These are phyloP conservation scores for Colossoma macropomum DNA, from an alignment of 2,113 vertebrate genomes.

Conservation along the genomic window DNA sequence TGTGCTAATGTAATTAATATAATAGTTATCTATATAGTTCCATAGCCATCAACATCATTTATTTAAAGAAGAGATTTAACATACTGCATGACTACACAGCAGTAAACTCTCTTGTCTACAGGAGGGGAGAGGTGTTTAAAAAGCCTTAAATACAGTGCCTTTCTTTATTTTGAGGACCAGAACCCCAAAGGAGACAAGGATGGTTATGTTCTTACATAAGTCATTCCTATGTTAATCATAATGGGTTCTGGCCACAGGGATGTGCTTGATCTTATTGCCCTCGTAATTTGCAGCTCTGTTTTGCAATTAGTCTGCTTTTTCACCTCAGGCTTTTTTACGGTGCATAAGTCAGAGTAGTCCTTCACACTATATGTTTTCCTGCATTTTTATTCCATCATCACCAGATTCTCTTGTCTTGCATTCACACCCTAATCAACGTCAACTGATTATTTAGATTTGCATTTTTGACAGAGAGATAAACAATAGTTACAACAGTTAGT, in stretches of 20 bases:
- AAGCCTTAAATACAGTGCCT: too few species aligned
- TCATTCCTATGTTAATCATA: not conserved
- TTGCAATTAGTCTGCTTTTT: not conserved
- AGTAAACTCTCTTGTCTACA: too few species aligned
- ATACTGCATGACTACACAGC: too few species aligned
- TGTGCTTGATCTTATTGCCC: not conserved
- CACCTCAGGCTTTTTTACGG: not conserved
- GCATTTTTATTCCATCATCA: not conserved
- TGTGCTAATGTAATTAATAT: too few species aligned
- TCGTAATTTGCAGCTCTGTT: slow-evolving; percentile 3
- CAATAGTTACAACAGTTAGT: too few species aligned
- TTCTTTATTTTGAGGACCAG: too few species aligned
- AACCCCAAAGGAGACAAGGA: not conserved
- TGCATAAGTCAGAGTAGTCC: not conserved
- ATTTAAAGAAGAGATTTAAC: too few species aligned
- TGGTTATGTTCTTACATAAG: not conserved
- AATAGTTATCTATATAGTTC: too few species aligned
- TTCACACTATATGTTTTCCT: not conserved
- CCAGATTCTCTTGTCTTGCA: not conserved
- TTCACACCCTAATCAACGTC: not conserved
- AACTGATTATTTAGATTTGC: not conserved
- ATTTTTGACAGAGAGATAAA: too few species aligned
- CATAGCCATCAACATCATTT: too few species aligned
- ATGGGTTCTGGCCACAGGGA: not conserved
- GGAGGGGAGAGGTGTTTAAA: too few species aligned